Conservation (phyloP, 2,113 vertebrate species). For the Hippocampus comes region DNA sequence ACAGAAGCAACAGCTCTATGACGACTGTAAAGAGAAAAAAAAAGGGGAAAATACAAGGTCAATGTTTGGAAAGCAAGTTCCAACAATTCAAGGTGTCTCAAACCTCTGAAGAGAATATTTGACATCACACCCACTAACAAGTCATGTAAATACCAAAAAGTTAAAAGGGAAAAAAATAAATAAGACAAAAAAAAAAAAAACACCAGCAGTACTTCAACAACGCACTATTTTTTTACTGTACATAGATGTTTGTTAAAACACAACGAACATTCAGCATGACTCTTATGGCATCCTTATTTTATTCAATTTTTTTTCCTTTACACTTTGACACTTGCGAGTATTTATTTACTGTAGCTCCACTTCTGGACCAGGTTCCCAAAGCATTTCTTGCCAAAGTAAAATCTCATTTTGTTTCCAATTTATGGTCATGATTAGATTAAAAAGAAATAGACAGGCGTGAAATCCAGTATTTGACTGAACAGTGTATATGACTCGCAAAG, state of each 20-base stretch:
- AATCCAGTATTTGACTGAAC: not conserved
- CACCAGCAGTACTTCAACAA: conserved; percentile 8
- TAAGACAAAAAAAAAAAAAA: not conserved
- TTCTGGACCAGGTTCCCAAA: conserved; percentile 24
- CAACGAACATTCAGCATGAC: conserved; percentile 23
- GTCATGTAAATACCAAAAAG: conserved; percentile 6
- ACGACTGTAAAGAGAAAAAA: conserved; percentile 30
- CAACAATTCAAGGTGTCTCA: conserved; percentile 7
- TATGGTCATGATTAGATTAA: not conserved
- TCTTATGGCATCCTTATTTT: conserved; percentile 46
- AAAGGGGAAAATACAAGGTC: conserved; percentile 5
- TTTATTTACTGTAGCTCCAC: conserved; percentile 7
- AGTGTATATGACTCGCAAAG: not conserved
- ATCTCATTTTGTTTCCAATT: conserved; percentile 8
- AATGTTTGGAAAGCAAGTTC: conserved; percentile 1
- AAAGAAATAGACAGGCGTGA: not conserved
- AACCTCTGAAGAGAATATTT: not conserved
- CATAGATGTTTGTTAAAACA: conserved; percentile 15
- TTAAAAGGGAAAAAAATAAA: conserved; percentile 1
- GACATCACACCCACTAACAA: not conserved
- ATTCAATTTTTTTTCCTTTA: conserved; percentile 3
- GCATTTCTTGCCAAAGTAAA: conserved; percentile 31
- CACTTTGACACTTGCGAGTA: conserved; percentile 45
- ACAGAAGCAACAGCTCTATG: conserved; percentile 17
- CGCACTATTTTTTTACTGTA: conserved; percentile 23